Percentiles rank a stretch among this genome's conserved stretches.
phyloP scores from a whole-genome alignment of 2,888 invertebrate genomes.

The Agrypnus murinus region DNA sequence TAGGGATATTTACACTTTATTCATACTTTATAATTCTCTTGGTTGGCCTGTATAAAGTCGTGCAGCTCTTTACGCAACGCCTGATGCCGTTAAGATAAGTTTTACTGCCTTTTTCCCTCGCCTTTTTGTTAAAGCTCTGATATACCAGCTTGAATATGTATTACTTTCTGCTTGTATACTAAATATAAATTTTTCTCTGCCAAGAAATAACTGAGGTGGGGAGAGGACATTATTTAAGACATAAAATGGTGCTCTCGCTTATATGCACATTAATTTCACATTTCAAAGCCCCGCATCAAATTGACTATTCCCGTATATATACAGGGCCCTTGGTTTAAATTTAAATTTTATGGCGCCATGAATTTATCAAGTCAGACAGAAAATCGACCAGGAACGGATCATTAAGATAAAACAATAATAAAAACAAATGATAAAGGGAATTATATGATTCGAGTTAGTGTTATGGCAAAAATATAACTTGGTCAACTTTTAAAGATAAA shows the following conservation, averaged over 20 bases:
- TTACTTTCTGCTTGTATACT: constrained; percentile 24
- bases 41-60: constrained; percentile 46
- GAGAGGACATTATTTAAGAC: constrained; percentile 19
- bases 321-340: background rate
- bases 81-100: constrained; percentile 52
- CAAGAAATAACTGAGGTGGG: too few relatives aligned
- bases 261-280: constrained; percentile 4
- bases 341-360: background rate
- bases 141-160: constrained; percentile 42
- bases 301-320: constrained; percentile 1
- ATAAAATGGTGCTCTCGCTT: constrained; percentile 1
- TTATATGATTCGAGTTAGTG: background rate
- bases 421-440: constrained; percentile 7
- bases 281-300: background rate
- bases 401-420: constrained; percentile 8
- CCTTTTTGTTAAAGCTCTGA: constrained; percentile 39
- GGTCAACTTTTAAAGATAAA: background rate
- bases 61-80: constrained; percentile 46
- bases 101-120: constrained; percentile 49
- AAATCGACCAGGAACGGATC: constrained; percentile 1
- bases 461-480: background rate
- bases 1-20: constrained; percentile 51
- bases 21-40: constrained; percentile 54
- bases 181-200: constrained; percentile 8
- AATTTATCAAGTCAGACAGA: constrained; percentile 1